Base-by-base conservation (phyloP, 2,797 vertebrate genomes). In the Natrix natrix region DNA sequence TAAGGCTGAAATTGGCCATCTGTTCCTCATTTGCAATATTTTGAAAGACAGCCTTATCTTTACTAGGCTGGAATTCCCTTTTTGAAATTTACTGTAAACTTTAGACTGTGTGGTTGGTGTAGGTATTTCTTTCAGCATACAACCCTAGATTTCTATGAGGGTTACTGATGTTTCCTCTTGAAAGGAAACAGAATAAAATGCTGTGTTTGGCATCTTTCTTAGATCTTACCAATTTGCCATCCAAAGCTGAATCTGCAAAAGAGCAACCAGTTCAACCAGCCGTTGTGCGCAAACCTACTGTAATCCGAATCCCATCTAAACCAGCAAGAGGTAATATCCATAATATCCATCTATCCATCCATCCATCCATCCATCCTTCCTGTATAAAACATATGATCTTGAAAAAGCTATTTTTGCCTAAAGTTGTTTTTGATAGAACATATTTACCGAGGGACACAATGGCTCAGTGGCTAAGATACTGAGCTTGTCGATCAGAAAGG, bases 241-340 rank as follows among this genome's bases (percentile, higher is more conserved):
- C 96, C 91, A 98, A 98, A 97, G 97, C 90, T 59, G 98, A 97
- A 94, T 93, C 94, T 92, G 86, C 89, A 95, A 96, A 95, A 95
- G 96, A 97, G 60, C 95, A 94, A 93, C 91, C 95, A 5, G 43
- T 93, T 94, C 97, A 96, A 37, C 96, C 95, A 93, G 96, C 94
- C 91, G 1, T 97, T 61, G 94, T 96, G 32, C 98, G 98, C 94
- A 99, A 99, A 94, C 99, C 99, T 63, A 99, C 99, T 92, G 99
- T 99, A 95, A 99, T 99, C 96, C 97, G 98, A 95, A 98, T 99
- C 83, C 98, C 98, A 96, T 98, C 98, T 96, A 98, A 98, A 97
- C 93, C 97, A 0, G 96, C 92, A 88, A 98, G 98, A 97, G 11
- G 98, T 98, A 95, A 98, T 94, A 78, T 57, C 54, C 54, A 92